phyloP scores from a whole-genome alignment of 2,888 invertebrate species.

The Pharmacophagus antenor region DNA sequence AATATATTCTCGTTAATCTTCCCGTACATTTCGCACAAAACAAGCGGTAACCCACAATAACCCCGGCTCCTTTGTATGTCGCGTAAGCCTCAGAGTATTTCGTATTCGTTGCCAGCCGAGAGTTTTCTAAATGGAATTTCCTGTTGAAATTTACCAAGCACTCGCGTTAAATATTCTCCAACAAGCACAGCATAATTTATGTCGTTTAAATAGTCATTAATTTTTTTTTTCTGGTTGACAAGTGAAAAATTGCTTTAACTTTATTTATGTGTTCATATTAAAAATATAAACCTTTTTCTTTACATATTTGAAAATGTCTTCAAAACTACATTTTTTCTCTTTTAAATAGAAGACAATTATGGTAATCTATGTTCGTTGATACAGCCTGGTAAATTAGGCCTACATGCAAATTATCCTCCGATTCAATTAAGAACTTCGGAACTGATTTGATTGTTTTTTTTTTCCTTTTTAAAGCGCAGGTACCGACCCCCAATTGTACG shows the following conservation, averaged over 20 bases:
- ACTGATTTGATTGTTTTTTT: too few species aligned
- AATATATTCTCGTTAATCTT: neutral
- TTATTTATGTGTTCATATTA: neutral
- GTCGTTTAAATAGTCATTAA: neutral
- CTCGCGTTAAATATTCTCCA: neutral
- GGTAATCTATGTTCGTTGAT: too few species aligned
- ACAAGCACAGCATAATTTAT: neutral
- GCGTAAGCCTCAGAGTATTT: neutral
- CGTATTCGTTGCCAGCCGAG: neutral
- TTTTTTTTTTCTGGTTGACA: neutral
- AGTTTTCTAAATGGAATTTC: constrained; percentile 2
- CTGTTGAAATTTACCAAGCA: constrained; percentile 1
- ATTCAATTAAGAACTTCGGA: too few species aligned
- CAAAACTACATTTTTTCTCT: too few species aligned
- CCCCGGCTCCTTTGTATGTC: neutral
- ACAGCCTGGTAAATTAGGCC: too few species aligned
- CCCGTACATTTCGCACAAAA: neutral
- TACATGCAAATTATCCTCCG: too few species aligned
- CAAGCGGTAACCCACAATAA: constrained; percentile 3
- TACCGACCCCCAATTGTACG: too few species aligned
- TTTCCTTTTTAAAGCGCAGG: too few species aligned
- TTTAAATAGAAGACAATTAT: too few species aligned
- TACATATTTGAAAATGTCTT: too few species aligned
- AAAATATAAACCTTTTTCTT: too few species aligned
- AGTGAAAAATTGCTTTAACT: neutral